Evolutionary conservation across 37 sponge, comb jelly and placozoan genomes (phyloP).

Genomic region (Aphrocallistes beatrix): DNA sequence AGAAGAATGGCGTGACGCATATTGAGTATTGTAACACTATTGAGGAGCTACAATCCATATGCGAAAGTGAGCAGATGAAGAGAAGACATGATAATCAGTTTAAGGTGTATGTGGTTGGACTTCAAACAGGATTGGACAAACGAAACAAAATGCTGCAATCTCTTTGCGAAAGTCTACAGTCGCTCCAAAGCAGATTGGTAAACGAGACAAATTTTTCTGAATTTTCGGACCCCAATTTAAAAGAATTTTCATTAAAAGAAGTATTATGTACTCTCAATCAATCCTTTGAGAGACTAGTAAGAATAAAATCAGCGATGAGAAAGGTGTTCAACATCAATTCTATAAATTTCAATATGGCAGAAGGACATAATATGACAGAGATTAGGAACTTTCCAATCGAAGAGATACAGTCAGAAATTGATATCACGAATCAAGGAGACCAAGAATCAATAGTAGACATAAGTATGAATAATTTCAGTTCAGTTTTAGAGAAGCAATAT

Average conservation of each 20-base stretch:
- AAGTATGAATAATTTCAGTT: too few relatives aligned
- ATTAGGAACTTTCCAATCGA: too few relatives aligned
- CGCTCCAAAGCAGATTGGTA: neutral
- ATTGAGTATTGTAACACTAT: neutral
- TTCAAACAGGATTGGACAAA: neutral
- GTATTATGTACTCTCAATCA: neutral
- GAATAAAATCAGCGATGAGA: neutral
- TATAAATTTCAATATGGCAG: too few relatives aligned
- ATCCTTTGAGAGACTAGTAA: neutral
- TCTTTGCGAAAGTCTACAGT: neutral
- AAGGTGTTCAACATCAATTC: neutral
- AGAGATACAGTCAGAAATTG: too few relatives aligned
- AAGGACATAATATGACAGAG: too few relatives aligned
- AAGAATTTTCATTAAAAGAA: neutral
- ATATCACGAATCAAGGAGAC: too few relatives aligned
- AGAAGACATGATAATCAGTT: neutral
- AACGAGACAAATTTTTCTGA: neutral
- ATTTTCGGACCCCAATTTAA: neutral
- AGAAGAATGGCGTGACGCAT: neutral
- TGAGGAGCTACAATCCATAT: neutral
- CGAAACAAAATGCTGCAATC: neutral
- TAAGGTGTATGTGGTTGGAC: neutral
- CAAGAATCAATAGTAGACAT: too few relatives aligned
- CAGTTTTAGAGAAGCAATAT: too few relatives aligned
- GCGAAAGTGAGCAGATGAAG: neutral